These are phyloP conservation scores for Oxytorus armatus DNA, from an alignment of 2,888 invertebrate species.

Conservation along the genomic window DNA sequence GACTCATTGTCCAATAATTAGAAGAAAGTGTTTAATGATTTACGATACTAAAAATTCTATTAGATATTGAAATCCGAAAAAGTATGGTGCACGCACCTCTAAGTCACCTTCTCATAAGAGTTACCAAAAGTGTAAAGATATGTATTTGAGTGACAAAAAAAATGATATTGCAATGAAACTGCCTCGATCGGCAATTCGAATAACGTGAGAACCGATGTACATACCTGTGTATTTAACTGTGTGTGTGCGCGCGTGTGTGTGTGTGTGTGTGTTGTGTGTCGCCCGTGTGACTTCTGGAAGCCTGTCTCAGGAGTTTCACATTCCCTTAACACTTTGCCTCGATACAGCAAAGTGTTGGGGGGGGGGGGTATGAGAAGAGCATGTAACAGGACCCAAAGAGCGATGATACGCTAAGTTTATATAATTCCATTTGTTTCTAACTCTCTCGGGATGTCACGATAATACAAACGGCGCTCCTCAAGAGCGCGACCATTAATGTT, in stretches of 20 bases:
- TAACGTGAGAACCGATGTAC: slow-evolving; percentile 62
- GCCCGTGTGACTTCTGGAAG: slow-evolving; percentile 28
- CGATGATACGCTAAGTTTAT: slow-evolving; percentile 46
- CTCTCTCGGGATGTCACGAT: neutral
- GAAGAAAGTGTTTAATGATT: no score
- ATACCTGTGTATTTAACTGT: slow-evolving; percentile 7
- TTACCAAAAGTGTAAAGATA: neutral
- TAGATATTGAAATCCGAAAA: no score
- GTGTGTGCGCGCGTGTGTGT: neutral
- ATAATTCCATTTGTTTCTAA: slow-evolving; percentile 14
- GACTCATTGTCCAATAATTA: no score
- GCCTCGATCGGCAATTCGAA: slow-evolving; percentile 60
- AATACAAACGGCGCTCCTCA: no score
- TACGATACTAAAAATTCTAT: no score
- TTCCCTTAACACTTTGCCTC: slow-evolving; percentile 18
- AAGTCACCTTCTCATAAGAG: no score
- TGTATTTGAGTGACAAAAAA: no score
- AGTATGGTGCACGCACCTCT: no score
- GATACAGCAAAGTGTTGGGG: no score
- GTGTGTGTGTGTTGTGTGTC: neutral
- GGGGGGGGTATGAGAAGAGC: neutral
- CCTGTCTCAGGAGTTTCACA: slow-evolving; percentile 21
- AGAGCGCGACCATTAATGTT: no score
- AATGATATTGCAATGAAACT: slow-evolving; percentile 46
- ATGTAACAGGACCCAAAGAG: slow-evolving; percentile 33